These are phyloP conservation scores for Varroa destructor DNA, from an alignment of 1,140 invertebrate genomes.

Conservation along the genomic window DNA sequence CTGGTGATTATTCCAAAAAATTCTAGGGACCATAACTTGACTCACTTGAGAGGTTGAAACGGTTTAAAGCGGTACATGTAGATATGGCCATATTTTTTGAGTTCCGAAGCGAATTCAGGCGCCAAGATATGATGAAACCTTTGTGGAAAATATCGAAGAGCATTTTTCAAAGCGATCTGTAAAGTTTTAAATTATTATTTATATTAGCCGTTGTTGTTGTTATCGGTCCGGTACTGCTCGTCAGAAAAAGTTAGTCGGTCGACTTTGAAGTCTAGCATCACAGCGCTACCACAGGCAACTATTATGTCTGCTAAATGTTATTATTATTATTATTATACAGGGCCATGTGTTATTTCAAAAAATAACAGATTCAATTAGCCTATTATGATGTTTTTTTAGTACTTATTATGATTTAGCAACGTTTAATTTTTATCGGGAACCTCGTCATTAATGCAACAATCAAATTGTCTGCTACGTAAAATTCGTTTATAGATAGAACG, in stretches of 20 bases:
- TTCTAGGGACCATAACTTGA: background rate
- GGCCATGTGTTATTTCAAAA: background rate
- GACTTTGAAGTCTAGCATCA: background rate
- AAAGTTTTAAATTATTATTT: conserved; percentile 29
- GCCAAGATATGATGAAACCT: conserved; percentile 44
- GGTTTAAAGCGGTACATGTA: conserved; percentile 56
- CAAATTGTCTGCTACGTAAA: no score
- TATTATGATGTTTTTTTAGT: no score
- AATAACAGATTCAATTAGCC: no score
- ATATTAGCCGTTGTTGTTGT: background rate
- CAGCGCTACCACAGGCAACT: background rate
- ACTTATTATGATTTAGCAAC: no score
- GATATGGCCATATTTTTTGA: conserved; percentile 51
- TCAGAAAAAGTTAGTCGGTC: background rate
- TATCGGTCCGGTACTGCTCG: no score
- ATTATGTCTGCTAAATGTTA: background rate
- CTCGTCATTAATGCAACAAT: no score
- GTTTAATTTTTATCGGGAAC: no score
- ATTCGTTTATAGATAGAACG: no score
- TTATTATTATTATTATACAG: conserved; percentile 18
- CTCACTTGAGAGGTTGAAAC: conserved; percentile 44
- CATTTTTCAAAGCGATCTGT: conserved; percentile 49
- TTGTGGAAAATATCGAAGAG: conserved; percentile 51
- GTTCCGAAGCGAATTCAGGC: conserved; percentile 49
- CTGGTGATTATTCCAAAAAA: no score